Conservation (phyloP, 2,888 invertebrate genomes). For the Euzophera pinguis region DNA sequence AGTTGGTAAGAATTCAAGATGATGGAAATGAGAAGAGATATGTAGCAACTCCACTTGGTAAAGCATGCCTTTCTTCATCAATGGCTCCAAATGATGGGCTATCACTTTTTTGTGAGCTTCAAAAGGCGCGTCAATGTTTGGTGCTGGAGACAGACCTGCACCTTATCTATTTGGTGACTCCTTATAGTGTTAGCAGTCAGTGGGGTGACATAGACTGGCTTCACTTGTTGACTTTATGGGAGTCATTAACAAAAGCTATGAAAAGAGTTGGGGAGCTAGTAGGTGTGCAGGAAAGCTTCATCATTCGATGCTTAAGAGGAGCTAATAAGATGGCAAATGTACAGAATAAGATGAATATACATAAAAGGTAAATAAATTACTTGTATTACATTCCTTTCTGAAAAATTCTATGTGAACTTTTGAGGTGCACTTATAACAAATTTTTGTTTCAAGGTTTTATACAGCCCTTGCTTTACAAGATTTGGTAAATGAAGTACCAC, state of each 20-base stretch:
- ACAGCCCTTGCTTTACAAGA: slow-evolving; percentile 95
- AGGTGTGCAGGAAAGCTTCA: slow-evolving; percentile 92
- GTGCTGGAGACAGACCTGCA: slow-evolving; percentile 97
- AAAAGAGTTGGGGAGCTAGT: slow-evolving; percentile 93
- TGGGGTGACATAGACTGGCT: slow-evolving; percentile 91
- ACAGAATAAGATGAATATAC: slow-evolving; percentile 79
- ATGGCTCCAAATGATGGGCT: slow-evolving; percentile 97
- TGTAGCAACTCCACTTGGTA: slow-evolving; percentile 91
- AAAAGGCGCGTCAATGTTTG: slow-evolving; percentile 93
- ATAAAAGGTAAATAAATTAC: slow-evolving; percentile 78
- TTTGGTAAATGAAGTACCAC: slow-evolving; percentile 92
- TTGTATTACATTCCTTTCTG: no score
- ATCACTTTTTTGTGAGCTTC: slow-evolving; percentile 92
- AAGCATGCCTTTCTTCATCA: slow-evolving; percentile 95
- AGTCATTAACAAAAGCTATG: slow-evolving; percentile 87
- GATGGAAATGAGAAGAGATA: slow-evolving; percentile 75
- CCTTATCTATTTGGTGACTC: slow-evolving; percentile 96
- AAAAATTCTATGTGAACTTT: not conserved
- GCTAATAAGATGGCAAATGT: slow-evolving; percentile 78
- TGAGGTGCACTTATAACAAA: not conserved
- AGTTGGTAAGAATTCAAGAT: slow-evolving; percentile 86
- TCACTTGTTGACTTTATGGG: slow-evolving; percentile 89
- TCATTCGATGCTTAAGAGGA: slow-evolving; percentile 88
- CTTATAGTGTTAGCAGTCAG: slow-evolving; percentile 91
- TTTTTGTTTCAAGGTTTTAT: slow-evolving; percentile 83